Conservation (phyloP, 2,113 vertebrate genomes). For the Amia ocellicauda region DNA sequence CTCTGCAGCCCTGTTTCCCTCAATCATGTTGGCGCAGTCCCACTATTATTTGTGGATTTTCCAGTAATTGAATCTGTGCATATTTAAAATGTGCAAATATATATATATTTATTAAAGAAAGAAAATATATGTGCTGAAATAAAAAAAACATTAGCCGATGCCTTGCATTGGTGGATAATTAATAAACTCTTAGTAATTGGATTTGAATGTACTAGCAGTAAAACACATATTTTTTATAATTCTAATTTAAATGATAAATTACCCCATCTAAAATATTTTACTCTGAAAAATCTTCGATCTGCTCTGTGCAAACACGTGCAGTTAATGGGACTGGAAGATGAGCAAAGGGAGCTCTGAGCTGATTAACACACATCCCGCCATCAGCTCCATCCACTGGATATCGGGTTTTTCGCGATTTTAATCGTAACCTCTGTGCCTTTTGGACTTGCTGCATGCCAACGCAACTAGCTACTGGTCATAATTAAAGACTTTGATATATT, state of each 20-base stretch:
- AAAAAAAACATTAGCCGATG: background rate
- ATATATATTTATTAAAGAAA: too few relatives aligned
- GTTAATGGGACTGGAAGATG: slow-evolving; percentile 12
- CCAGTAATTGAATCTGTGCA: too few relatives aligned
- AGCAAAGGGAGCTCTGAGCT: slow-evolving; percentile 16
- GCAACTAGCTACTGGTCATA: too few relatives aligned
- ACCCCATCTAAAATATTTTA: slow-evolving; percentile 27
- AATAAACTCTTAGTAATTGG: slow-evolving; percentile 35
- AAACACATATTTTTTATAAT: slow-evolving; percentile 25
- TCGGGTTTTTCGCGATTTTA: too few relatives aligned
- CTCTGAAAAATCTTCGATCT: slow-evolving; percentile 8
- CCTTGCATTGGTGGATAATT: slow-evolving; percentile 18
- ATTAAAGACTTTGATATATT: too few relatives aligned
- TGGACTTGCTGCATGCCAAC: too few relatives aligned
- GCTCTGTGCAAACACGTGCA: background rate
- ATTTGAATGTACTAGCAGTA: slow-evolving; percentile 32
- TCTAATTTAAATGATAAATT: slow-evolving; percentile 39
- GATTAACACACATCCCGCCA: slow-evolving; percentile 34
- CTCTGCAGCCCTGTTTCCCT: too few relatives aligned
- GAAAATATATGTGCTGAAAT: background rate
- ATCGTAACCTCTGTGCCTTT: too few relatives aligned
- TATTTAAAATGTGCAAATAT: too few relatives aligned
- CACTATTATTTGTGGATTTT: too few relatives aligned
- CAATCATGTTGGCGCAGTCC: too few relatives aligned
- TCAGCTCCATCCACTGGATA: slow-evolving; percentile 21